Percentiles rank a stretch among this genome's conserved stretches.
These are phyloP conservation scores for Lissonota sp. DNA, from an alignment of 2,888 invertebrate species.

Conservation along the genomic window DNA sequence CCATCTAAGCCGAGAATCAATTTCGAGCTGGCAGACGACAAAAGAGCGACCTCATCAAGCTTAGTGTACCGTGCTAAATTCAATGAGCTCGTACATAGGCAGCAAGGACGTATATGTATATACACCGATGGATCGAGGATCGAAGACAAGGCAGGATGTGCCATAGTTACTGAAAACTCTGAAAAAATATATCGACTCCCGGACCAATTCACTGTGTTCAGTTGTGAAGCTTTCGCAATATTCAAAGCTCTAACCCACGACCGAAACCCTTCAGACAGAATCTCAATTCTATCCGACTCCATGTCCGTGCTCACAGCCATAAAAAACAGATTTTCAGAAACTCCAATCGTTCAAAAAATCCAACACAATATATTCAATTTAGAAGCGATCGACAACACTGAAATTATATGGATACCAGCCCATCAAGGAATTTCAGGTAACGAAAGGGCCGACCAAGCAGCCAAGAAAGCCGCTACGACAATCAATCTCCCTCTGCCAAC, in stretches of 20 bases:
- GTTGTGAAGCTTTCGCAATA: constrained; percentile 47
- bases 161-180: constrained; percentile 21
- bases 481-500: too few relatives aligned
- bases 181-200: constrained; percentile 16
- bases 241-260: neutral
- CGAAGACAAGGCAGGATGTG: constrained; percentile 22
- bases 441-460: constrained; percentile 27
- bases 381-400: neutral
- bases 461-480: constrained; percentile 36
- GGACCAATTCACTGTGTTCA: constrained; percentile 22
- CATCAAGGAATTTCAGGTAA: constrained; percentile 44
- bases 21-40: neutral
- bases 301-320: constrained; percentile 5
- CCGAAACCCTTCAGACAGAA: neutral
- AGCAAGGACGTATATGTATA: too few relatives aligned
- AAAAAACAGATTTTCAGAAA: neutral
- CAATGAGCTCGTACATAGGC: too few relatives aligned
- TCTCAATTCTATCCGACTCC: constrained; percentile 23
- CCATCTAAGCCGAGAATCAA: too few relatives aligned
- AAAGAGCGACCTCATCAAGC: neutral
- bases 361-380: neutral
- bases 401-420: constrained; percentile 39
- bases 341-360: constrained; percentile 21
- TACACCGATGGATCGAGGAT: constrained; percentile 50
- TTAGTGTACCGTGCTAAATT: too few relatives aligned